phyloP scores from a whole-genome alignment of 2,113 vertebrate genomes.

The Phainopepla nitens region DNA sequence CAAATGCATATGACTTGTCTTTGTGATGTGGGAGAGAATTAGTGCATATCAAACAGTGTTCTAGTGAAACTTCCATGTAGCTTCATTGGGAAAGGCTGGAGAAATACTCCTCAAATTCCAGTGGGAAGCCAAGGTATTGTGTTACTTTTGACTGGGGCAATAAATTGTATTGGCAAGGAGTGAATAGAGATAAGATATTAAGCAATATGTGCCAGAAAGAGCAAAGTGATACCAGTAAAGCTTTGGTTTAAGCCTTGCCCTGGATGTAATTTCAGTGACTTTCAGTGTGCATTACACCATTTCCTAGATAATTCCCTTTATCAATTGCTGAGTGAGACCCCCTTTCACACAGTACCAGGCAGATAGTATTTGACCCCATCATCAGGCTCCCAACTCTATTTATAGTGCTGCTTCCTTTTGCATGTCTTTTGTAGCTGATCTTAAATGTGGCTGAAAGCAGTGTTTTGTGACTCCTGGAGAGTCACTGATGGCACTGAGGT shows the following conservation, averaged over 20 bases:
- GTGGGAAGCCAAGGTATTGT: neutral
- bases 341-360: neutral
- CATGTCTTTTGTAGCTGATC: neutral
- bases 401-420: neutral
- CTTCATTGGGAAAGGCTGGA: neutral
- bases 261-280: neutral
- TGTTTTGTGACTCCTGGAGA: neutral
- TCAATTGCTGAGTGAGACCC: neutral
- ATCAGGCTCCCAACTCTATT: neutral
- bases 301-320: slow-evolving; percentile 8
- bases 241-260: neutral
- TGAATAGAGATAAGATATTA: neutral
- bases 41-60: neutral
- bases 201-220: neutral
- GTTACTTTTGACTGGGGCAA: neutral
- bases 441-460: neutral
- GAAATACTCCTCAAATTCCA: neutral
- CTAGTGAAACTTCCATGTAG: neutral
- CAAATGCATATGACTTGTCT: neutral
- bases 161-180: neutral
- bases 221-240: neutral
- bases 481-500: neutral
- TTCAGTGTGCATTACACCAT: neutral
- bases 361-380: neutral
- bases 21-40: neutral